Conservation (phyloP, 2,797 vertebrate species). For the Sebastes hubbsi region DNA sequence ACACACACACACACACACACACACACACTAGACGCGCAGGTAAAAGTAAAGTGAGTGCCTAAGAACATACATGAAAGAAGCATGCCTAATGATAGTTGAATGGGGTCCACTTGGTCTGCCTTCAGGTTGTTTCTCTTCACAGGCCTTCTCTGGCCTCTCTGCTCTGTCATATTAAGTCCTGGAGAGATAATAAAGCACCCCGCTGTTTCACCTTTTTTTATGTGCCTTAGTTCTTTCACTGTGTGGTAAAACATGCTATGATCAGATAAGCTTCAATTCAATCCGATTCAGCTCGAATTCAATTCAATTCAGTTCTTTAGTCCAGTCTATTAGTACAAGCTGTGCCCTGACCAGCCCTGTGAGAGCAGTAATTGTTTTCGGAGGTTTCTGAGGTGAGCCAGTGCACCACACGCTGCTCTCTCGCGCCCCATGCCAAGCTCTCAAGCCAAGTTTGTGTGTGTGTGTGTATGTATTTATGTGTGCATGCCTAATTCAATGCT, state of each 20-base stretch:
- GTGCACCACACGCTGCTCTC: conserved; percentile 75
- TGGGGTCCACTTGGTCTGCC: conserved; percentile 41
- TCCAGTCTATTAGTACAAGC: conserved; percentile 71
- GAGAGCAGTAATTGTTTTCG: conserved; percentile 81
- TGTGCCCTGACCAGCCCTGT: conserved; percentile 71
- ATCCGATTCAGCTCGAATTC: conserved; percentile 12
- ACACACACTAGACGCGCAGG: conserved; percentile 14
- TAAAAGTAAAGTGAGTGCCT: conserved; percentile 42
- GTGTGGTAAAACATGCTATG: conserved; percentile 22
- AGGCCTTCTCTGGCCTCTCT: conserved; percentile 48
- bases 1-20: neutral
- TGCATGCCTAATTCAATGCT: conserved; percentile 71
- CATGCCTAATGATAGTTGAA: conserved; percentile 57
- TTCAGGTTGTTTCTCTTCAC: conserved; percentile 30
- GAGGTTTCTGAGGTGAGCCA: conserved; percentile 80
- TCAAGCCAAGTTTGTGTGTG: conserved; percentile 69
- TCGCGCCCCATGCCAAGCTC: conserved; percentile 75
- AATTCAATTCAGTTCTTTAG: conserved; percentile 46
- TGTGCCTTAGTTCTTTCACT: conserved; percentile 30
- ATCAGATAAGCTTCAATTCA: conserved; percentile 24
- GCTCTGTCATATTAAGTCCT: conserved; percentile 55
- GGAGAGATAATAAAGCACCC: conserved; percentile 55
- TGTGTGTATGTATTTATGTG: conserved; percentile 56
- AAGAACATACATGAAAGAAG: conserved; percentile 59
- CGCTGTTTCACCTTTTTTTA: conserved; percentile 36